Percentiles rank a stretch among this genome's conserved stretches.
phyloP scores from a whole-genome alignment of 2,113 vertebrate genomes.

The Eptatretus burgeri region DNA sequence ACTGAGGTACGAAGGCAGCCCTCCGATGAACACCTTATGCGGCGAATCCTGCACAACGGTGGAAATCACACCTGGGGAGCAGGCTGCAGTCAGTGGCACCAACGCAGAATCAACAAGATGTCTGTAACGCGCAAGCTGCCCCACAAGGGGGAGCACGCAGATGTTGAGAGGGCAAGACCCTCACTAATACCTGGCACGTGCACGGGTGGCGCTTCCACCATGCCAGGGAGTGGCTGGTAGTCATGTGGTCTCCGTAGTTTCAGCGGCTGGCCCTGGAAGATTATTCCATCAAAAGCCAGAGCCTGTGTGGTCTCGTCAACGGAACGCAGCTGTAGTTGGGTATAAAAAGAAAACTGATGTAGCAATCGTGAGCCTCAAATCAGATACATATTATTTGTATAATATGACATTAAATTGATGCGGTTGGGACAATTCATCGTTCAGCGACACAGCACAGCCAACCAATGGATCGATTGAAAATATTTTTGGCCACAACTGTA shows the following conservation, averaged over 20 bases:
- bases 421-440: no score
- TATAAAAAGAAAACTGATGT: no score
- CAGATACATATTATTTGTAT: no score
- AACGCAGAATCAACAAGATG: neutral
- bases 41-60: conserved; percentile 29
- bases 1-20: conserved; percentile 27
- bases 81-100: neutral
- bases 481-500: no score
- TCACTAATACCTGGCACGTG: conserved; percentile 22
- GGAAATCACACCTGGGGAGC: conserved; percentile 22
- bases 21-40: conserved; percentile 29
- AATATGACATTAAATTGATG: no score
- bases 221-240: conserved; percentile 25
- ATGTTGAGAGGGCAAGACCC: conserved; percentile 6
- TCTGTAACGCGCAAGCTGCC: neutral
- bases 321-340: conserved; percentile 18
- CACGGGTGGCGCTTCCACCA: conserved; percentile 26
- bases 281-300: conserved; percentile 29
- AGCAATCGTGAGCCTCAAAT: no score
- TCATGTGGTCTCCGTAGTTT: conserved; percentile 28
- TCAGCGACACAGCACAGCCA: no score
- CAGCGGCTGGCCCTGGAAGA: conserved; percentile 28
- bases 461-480: no score
- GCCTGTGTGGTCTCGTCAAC: conserved; percentile 31
- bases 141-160: conserved; percentile 9